Evolutionary conservation across 92 coral and sea anemone genomes (phyloP).

Genomic region (Pocillopora grandis): DNA sequence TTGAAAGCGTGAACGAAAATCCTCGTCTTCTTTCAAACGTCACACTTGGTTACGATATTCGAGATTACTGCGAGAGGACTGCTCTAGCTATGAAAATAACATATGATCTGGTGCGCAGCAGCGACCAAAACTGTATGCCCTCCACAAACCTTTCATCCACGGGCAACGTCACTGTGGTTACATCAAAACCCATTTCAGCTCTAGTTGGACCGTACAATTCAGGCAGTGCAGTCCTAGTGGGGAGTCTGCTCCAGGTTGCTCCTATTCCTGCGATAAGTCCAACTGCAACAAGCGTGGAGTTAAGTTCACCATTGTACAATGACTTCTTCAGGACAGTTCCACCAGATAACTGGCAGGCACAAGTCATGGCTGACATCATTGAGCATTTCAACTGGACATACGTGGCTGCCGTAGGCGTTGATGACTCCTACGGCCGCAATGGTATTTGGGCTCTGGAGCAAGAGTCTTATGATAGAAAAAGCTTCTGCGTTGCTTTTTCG

Average conservation of each 20-base stretch:
- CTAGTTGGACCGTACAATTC: slow-evolving; percentile 71
- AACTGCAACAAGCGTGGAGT: slow-evolving; percentile 68
- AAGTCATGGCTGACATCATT: slow-evolving; percentile 79
- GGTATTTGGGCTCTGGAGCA: slow-evolving; percentile 64
- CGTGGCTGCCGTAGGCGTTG: slow-evolving; percentile 78
- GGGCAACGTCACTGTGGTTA: background rate
- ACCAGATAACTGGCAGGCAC: slow-evolving; percentile 68
- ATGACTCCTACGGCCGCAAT: slow-evolving; percentile 73
- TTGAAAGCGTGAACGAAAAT: slow-evolving; percentile 53
- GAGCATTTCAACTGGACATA: slow-evolving; percentile 73
- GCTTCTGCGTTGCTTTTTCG: slow-evolving; percentile 64
- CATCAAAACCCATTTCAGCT: slow-evolving; percentile 46
- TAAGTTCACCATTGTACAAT: slow-evolving; percentile 57
- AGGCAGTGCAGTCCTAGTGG: slow-evolving; percentile 63
- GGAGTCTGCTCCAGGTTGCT: slow-evolving; percentile 66
- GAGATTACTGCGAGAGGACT: slow-evolving; percentile 70
- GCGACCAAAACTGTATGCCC: slow-evolving; percentile 23
- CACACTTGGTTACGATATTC: slow-evolving; percentile 61
- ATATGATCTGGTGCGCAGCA: slow-evolving; percentile 34
- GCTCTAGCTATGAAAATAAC: slow-evolving; percentile 53
- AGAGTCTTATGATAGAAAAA: slow-evolving; percentile 52
- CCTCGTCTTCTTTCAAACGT: slow-evolving; percentile 39
- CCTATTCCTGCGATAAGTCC: slow-evolving; percentile 72
- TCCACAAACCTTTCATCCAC: background rate
- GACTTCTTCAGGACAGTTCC: slow-evolving; percentile 77